These are phyloP conservation scores for Gymnorhina tibicen DNA, from an alignment of 2,113 vertebrate species.

Conservation along the genomic window DNA sequence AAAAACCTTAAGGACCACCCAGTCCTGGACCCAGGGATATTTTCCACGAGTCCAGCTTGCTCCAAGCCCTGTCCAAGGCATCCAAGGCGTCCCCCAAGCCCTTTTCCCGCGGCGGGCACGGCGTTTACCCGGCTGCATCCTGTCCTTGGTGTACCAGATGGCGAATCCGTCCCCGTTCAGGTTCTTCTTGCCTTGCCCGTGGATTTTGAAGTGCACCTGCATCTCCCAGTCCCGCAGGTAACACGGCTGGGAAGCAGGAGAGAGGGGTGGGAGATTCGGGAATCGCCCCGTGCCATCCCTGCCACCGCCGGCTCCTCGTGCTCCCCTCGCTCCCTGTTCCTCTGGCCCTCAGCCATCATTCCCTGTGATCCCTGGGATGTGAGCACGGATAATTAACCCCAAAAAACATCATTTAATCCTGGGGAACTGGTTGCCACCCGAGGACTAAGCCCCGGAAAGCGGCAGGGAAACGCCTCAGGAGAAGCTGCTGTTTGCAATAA, in stretches of 20 bases:
- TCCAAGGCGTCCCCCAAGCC: background rate
- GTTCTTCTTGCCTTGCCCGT: slow-evolving; percentile 96
- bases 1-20: background rate
- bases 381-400: background rate
- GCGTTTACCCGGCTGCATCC: slow-evolving; percentile 81
- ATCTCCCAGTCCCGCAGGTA: slow-evolving; percentile 95
- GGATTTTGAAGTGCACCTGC: slow-evolving; percentile 96
- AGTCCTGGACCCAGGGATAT: background rate
- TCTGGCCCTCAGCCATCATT: background rate
- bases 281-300: rapidly evolving
- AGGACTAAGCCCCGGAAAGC: rapidly evolving
- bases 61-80: background rate
- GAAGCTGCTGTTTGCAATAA: background rate
- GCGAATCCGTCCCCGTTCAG: slow-evolving; percentile 92
- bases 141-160: slow-evolving; percentile 95
- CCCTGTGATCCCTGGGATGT: no score
- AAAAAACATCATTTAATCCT: background rate
- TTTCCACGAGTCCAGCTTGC: background rate
- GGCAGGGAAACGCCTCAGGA: background rate
- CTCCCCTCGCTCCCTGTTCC: rapidly evolving
- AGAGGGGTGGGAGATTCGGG: rapidly evolving
- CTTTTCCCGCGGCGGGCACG: rapidly evolving
- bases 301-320: rapidly evolving
- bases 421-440: background rate
- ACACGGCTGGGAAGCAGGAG: slow-evolving; percentile 77